Evolutionary conservation across 2,888 invertebrate species (phyloP), one percentile per base, ranked within the genome.

Genomic region (Cataglyphis albicans): DNA sequence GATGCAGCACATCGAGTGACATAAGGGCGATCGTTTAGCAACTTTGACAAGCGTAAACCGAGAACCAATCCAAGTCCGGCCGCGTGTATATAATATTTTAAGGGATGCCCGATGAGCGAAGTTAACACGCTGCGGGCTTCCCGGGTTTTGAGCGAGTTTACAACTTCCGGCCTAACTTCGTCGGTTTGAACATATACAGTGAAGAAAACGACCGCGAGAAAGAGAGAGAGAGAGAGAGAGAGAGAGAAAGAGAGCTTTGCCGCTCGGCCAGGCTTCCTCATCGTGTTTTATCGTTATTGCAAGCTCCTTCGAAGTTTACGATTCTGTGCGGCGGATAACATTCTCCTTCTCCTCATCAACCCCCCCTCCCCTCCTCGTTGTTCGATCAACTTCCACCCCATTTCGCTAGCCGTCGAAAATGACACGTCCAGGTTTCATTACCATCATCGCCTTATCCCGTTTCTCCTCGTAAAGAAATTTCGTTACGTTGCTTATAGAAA

Each of bases 211-310:
- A 3, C 9, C 3, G 55, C 25, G 18, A 12, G n/a, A n/a, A 63
- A 6, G 25, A 55, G 38, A 15, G 41, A 29, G 57, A 21, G 78
- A 29, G 18, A 10, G n/a, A 38, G 44, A 21, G 21, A 21, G 15
- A 10, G 32, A 78, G 35, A n/a, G 38, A 29, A 38, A 15, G 76
- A 1, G 10, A 10, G 44, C 64, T 81, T 81, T 65, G n/a, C 41
- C 76, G 64, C 55, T 63, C 32, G 64, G 21, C 32, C 75, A 68
- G 52, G 78, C 70, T 73, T 81, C 81, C 72, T 70, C 83, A 41
- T 57, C 80, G 63, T 74, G 81, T 83, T 84, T 85, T 85, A 85
- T 85, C 85, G 83, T 85, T 84, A 85, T 84, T 84, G 81, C 83
- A 83, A 85, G 81, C 80, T 85, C 75, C 83, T 83, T 80, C 81